Conservation (phyloP, 2,113 vertebrate genomes). For the Dendrocopos noguchii region DNA sequence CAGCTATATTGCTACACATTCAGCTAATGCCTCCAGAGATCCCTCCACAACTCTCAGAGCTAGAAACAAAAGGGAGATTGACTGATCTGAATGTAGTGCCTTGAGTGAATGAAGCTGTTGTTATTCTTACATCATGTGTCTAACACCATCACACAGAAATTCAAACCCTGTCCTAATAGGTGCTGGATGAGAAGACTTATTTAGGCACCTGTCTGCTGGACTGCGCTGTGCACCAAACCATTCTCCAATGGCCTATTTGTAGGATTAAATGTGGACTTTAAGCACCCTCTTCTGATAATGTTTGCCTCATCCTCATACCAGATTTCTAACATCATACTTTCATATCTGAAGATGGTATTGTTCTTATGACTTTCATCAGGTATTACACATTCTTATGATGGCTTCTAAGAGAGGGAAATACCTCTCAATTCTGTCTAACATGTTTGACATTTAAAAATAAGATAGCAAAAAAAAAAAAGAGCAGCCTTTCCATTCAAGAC, state of each 20-base stretch:
- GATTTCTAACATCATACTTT: background rate
- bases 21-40: background rate
- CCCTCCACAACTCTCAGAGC: background rate
- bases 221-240: background rate
- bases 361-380: background rate
- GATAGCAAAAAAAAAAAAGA: background rate
- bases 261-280: background rate
- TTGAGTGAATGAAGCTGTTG: background rate
- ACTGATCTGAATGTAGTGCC: background rate
- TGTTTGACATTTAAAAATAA: constrained; percentile 16
- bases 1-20: background rate
- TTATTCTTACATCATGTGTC: fast-evolving
- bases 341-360: background rate
- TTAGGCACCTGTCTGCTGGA: background rate
- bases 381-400: background rate
- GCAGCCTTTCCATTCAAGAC: background rate
- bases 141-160: background rate
- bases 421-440: background rate
- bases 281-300: background rate
- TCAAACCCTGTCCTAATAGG: background rate
- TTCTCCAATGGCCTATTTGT: background rate
- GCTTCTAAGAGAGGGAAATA: background rate
- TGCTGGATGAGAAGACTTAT: background rate
- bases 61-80: background rate
- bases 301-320: background rate